Evolutionary conservation across 2,797 vertebrate genomes (phyloP), one percentile per base, ranked within the genome.

Genomic region (Syngnathus rostellatus): DNA sequence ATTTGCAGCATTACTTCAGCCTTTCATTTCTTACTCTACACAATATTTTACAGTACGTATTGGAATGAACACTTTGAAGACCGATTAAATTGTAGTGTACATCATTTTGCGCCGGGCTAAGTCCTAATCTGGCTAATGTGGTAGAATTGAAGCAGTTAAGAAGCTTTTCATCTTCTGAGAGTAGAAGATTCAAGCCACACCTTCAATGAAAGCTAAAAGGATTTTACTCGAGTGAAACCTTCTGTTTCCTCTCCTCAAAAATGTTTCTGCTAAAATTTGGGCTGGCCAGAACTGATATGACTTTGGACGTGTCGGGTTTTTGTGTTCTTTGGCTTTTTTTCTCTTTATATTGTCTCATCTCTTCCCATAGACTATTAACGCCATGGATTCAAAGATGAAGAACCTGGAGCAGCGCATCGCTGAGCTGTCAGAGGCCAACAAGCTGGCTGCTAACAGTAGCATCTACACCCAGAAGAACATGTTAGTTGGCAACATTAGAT

Each of bases 381-480:
- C 97, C 40, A 96, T 99, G 97, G 97, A 99, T 85, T 99, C 95
- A 1, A 98, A 98, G 89, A 97, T 98, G 89, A 94, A 94, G 85
- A 98, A 94, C 77, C 87, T 99, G 89, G 97, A 99, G 84, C 97
- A 99, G 86, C 94, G 96, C 72, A 97, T 99, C 58, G 90, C 93
- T 65, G 97, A 99, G 82, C 81, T 99, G 76, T 98, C 96, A 0
- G 97, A 99, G 86, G 97, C 97, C 79, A 99, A 99, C 86, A 99
- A 99, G 87, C 90, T 99, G 69, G 97, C 96, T 0, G 97, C 97
- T 70, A 99, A 99, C 68, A 99, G 97, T 91, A 99, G 96, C 84
- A 94, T 99, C 83, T 99, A 97, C 78, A 99, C 97, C 37, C 96
- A 99, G 86, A 96, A 97, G 84, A 99, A 98, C 88, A 99, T 99